Evolutionary conservation across 2,888 invertebrate genomes (phyloP).

Genomic region (Melanchra persicariae): DNA sequence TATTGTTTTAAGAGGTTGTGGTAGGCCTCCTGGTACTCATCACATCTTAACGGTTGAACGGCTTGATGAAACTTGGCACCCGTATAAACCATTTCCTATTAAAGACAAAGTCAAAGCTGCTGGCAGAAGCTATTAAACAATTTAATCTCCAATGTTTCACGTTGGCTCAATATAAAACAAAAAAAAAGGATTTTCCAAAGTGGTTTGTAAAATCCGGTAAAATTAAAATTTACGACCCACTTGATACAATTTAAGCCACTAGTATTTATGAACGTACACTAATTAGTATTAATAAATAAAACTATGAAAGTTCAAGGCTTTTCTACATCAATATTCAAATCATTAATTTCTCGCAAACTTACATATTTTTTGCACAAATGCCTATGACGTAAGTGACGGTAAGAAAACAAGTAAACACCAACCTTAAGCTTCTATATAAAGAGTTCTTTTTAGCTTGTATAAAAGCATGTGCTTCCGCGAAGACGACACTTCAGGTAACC

Average conservation of each 20-base stretch:
- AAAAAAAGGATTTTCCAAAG: background rate
- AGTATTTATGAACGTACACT: constrained; percentile 32
- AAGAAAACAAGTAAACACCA: constrained; percentile 26
- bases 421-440: constrained; percentile 25
- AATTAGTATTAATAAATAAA: constrained; percentile 35
- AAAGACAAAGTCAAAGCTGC: background rate
- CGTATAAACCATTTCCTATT: too few relatives aligned
- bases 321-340: constrained; percentile 38
- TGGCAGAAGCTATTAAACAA: too few relatives aligned
- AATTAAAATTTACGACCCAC: constrained; percentile 12
- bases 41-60: too few relatives aligned
- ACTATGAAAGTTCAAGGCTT: constrained; percentile 54
- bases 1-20: too few relatives aligned
- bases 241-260: constrained; percentile 41
- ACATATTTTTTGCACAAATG: constrained; percentile 47
- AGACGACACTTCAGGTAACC: constrained; percentile 65
- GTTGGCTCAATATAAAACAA: background rate
- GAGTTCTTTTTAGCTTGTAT: constrained; percentile 53
- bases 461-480: constrained; percentile 63
- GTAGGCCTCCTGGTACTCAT: too few relatives aligned
- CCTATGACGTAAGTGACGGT: constrained; percentile 45
- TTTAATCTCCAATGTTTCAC: background rate
- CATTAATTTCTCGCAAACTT: constrained; percentile 43
- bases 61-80: too few relatives aligned
- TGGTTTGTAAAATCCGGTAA: background rate